Percentiles rank a stretch among this genome's conserved stretches.
Conservation (phyloP, 2,797 vertebrate species). For the Xerus rutilus region DNA sequence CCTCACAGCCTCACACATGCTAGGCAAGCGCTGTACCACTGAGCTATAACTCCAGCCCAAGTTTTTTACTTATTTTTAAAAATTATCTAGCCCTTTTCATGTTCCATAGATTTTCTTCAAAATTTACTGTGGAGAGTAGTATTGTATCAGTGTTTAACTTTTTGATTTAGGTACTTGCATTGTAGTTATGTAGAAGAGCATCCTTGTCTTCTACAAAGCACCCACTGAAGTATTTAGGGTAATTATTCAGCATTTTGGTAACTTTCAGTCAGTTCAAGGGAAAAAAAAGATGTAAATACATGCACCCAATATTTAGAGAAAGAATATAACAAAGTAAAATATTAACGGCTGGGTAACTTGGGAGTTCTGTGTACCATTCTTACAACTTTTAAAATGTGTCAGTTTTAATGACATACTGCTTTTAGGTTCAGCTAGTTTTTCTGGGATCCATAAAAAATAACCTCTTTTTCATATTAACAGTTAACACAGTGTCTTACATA, state of each 20-base stretch:
- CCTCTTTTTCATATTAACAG: slow-evolving; percentile 4
- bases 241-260: not conserved
- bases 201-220: slow-evolving; percentile 13
- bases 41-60: no score
- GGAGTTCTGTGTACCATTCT: not conserved
- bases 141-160: not conserved
- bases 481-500: not conserved
- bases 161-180: not conserved
- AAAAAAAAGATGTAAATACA: not conserved
- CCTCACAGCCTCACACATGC: no score
- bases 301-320: not conserved
- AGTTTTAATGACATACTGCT: not conserved
- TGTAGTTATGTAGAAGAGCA: not conserved
- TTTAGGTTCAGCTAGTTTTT: slow-evolving; percentile 39
- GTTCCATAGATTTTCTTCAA: not conserved
- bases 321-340: not conserved
- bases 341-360: not conserved
- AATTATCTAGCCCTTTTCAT: slow-evolving; percentile 1
- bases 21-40: no score
- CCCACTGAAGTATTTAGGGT: not conserved
- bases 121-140: not conserved
- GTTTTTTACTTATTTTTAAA: not conserved
- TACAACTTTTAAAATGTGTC: slow-evolving; percentile 49
- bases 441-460: not conserved
- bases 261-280: not conserved